Evolutionary conservation across 2,113 vertebrate species (phyloP), one percentile per base, ranked within the genome.

Genomic region (Aviceda subcristata): DNA sequence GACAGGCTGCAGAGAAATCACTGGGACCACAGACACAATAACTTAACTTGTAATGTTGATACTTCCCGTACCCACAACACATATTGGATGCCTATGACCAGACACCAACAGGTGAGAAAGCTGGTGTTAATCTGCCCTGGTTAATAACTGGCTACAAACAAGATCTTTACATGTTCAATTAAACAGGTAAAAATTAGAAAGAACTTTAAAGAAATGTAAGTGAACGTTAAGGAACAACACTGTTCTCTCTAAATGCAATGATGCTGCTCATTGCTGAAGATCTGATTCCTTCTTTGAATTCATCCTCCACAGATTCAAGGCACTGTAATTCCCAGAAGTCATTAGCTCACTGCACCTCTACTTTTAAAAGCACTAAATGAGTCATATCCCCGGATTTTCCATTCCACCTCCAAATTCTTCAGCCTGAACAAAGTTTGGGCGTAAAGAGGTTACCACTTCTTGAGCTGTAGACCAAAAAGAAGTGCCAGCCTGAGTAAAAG

Each of bases 331-430:
- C 71, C 53, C 80, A 84, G 29, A 95, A 92, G 79, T 64, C 72
- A 81, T 91, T 63, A 86, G 41, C 34, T 94, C 48, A 36, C 48
- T 82, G 63, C 45, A 82, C 27, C 67, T 91, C 24, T 63, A 53
- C 32, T 81, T 92, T 82, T 55, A 90, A 85, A 86, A 88, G 46
- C 41, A 67, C 9, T 72, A 50, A 67, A 59, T 78, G 55, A 79
- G 50, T 90, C 12, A 88, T 86, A 96, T 93, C 63, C 78, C 75
- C 9, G 12, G 26, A 82, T 97, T 94, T 93, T 92, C 81, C 66
- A 60, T 88, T 91, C 38, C 32, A 57, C 14, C 51, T 88, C 55
- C 57, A 91, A 74, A 84, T 92, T 92, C 51, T 93, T 93, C 85
- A 87, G 67, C 57, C 41, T 90, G 67, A 88, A 80, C 30, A 75